phyloP scores from a whole-genome alignment of 37 sponge, comb jelly and placozoan genomes.

The Mnemiopsis leidyi region DNA sequence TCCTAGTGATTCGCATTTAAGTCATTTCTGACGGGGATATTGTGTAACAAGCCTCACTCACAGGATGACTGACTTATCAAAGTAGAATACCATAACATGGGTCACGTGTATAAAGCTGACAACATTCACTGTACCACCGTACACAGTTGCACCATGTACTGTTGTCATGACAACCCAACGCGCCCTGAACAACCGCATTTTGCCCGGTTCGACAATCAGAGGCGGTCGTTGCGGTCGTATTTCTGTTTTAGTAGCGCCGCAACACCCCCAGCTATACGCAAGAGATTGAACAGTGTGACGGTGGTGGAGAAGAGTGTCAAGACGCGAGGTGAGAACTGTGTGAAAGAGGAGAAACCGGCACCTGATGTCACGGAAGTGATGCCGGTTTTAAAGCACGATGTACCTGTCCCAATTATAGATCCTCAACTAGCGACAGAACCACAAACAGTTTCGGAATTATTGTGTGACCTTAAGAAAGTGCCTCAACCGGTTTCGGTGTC shows the following conservation, averaged over 20 bases:
- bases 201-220: not conserved
- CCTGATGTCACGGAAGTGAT: not conserved
- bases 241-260: not conserved
- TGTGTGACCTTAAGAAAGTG: too few relatives aligned
- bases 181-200: not conserved
- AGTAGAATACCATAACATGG: not conserved
- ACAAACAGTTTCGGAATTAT: not conserved
- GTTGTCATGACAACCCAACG: not conserved
- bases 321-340: not conserved
- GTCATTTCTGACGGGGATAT: too few relatives aligned
- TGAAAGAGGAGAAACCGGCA: not conserved
- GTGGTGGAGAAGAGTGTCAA: not conserved
- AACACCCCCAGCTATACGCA: not conserved
- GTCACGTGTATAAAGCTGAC: not conserved
- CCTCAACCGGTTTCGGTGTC: not conserved
- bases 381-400: too few relatives aligned
- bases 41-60: too few relatives aligned
- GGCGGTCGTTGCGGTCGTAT: not conserved
- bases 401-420: not conserved
- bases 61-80: too few relatives aligned
- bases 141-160: conserved; percentile 31
- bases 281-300: not conserved
- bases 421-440: not conserved
- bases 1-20: too few relatives aligned
- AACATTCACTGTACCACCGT: conserved; percentile 15